Percentiles rank a stretch among this genome's conserved stretches.
phyloP scores from a whole-genome alignment of 2,113 vertebrate genomes.

The Pseudopipra pipra region DNA sequence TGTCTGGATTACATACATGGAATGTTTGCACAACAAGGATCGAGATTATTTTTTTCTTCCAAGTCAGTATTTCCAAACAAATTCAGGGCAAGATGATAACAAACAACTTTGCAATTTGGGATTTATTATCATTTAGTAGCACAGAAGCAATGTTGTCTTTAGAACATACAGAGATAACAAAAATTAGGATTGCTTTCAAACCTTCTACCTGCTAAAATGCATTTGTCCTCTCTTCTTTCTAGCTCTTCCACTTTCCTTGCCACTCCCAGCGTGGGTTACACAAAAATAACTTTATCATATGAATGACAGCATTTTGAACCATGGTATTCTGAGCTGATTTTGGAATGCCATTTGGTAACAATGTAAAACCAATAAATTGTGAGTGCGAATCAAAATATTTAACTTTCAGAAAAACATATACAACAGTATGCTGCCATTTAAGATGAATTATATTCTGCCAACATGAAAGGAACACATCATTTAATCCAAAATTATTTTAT shows the following conservation, averaged over 20 bases:
- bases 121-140: neutral
- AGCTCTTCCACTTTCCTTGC: neutral
- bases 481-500: slow-evolving; percentile 51
- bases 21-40: neutral
- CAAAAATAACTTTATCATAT: neutral
- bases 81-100: neutral
- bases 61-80: neutral
- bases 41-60: neutral
- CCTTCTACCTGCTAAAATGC: neutral
- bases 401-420: slow-evolving; percentile 25
- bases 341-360: slow-evolving; percentile 30
- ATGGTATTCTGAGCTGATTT: neutral
- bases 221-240: neutral
- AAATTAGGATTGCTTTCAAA: neutral
- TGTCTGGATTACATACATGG: neutral
- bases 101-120: neutral
- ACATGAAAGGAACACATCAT: slow-evolving; percentile 4
- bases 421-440: neutral
- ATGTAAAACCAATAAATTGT: slow-evolving; percentile 6
- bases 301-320: slow-evolving; percentile 18
- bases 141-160: neutral
- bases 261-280: neutral
- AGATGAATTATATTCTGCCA: slow-evolving; percentile 6
- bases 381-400: slow-evolving; percentile 38
- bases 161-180: neutral